Percentiles rank a stretch among this genome's conserved stretches.
Evolutionary conservation across 2,797 vertebrate species (phyloP).

Genomic region (Miichthys miiuy): DNA sequence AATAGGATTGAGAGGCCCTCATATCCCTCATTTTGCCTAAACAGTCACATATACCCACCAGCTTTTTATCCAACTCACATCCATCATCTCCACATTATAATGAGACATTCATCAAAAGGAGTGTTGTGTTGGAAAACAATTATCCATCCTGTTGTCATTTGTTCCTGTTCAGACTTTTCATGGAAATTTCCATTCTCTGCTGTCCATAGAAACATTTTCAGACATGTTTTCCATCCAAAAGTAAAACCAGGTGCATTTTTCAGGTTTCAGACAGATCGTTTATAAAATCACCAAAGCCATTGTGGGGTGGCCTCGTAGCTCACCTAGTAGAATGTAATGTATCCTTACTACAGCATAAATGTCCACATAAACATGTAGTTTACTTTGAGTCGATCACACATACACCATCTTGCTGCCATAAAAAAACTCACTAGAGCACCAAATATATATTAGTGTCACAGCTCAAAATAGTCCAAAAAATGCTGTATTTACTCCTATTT

Average conservation of each 20-base stretch:
- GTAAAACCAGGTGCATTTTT: background rate
- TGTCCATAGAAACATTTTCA: slow-evolving; percentile 24
- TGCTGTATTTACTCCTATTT: background rate
- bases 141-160: slow-evolving; percentile 43
- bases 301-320: no score
- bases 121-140: slow-evolving; percentile 56
- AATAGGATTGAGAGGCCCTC: slow-evolving; percentile 62
- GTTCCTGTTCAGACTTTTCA: slow-evolving; percentile 26
- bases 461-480: background rate
- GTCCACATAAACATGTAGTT: background rate
- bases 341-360: no score
- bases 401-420: background rate
- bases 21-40: slow-evolving; percentile 62
- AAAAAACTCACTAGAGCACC: background rate
- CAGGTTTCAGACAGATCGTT: no score
- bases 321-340: no score
- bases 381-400: background rate
- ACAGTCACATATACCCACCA: slow-evolving; percentile 60
- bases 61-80: slow-evolving; percentile 63
- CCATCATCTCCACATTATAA: slow-evolving; percentile 72
- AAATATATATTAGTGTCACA: background rate
- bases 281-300: background rate
- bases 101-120: slow-evolving; percentile 72
- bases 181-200: slow-evolving; percentile 7
- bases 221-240: slow-evolving; percentile 20